phyloP scores from a whole-genome alignment of 2,113 vertebrate genomes.

The Progne subis region DNA sequence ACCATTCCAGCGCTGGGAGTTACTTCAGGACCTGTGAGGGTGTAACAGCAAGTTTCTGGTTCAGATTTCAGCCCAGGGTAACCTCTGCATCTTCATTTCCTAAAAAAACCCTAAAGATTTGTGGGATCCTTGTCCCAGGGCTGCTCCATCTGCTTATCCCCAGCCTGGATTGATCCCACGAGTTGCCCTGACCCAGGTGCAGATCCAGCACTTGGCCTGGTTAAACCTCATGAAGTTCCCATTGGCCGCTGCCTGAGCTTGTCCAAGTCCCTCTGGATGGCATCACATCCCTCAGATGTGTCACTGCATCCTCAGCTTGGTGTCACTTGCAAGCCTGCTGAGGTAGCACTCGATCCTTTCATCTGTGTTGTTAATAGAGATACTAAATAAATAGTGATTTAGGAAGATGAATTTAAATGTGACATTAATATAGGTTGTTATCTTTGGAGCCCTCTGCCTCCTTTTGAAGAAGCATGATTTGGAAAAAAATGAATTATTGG shows the following conservation, averaged over 20 bases:
- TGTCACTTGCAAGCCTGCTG: not conserved
- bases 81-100: not conserved
- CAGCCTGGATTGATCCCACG: not conserved
- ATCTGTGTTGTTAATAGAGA: not conserved
- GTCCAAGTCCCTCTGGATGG: not conserved
- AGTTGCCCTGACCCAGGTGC: not conserved
- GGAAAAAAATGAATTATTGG: not conserved
- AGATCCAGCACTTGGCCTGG: not conserved
- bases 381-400: not conserved
- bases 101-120: accelerated
- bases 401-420: not conserved
- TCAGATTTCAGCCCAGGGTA: not conserved
- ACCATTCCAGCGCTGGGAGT: not conserved
- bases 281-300: not conserved
- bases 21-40: accelerated
- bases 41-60: not conserved
- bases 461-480: not conserved
- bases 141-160: not conserved
- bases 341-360: not conserved
- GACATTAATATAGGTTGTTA: not conserved
- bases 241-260: not conserved
- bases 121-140: too few species aligned
- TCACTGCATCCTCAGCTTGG: not conserved
- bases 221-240: not conserved
- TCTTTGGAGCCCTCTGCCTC: not conserved